Evolutionary conservation across 2,113 vertebrate genomes (phyloP).

Genomic region (Beaufortia kweichowensis): DNA sequence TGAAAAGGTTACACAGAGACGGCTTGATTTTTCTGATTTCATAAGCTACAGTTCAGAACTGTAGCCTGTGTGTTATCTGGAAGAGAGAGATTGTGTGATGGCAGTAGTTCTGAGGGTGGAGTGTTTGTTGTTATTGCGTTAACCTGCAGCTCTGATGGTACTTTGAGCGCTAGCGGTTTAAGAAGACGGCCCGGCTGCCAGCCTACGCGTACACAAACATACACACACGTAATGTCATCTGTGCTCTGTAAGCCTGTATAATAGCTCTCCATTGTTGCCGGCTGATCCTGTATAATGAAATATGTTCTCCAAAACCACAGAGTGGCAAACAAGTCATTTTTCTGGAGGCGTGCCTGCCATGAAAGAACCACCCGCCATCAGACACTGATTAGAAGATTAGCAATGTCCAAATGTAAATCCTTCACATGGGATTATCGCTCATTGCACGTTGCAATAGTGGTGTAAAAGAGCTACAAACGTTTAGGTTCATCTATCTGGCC

Average conservation of each 20-base stretch:
- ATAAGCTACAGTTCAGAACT: not conserved
- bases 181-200: conserved; percentile 41
- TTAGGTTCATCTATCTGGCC: not conserved
- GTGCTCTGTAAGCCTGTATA: conserved; percentile 26
- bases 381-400: conserved; percentile 35
- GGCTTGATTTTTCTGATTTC: not conserved
- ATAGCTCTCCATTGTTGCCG: conserved; percentile 39
- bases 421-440: not conserved
- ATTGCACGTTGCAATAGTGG: not conserved
- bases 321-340: conserved; percentile 28
- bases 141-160: conserved; percentile 46
- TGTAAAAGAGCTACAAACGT: not conserved
- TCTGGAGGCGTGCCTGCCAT: conserved; percentile 17
- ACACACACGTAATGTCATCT: conserved; percentile 26
- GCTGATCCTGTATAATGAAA: conserved; percentile 39
- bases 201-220: conserved; percentile 23
- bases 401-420: not conserved
- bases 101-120: conserved; percentile 35
- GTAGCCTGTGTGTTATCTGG: conserved; percentile 12
- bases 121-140: conserved; percentile 50
- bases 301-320: conserved; percentile 41
- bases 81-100: conserved; percentile 48
- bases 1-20: no score
- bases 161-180: conserved; percentile 48
- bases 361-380: conserved; percentile 42